Conservation (phyloP, 2,888 invertebrate genomes). For the Yponomeuta malinellus region DNA sequence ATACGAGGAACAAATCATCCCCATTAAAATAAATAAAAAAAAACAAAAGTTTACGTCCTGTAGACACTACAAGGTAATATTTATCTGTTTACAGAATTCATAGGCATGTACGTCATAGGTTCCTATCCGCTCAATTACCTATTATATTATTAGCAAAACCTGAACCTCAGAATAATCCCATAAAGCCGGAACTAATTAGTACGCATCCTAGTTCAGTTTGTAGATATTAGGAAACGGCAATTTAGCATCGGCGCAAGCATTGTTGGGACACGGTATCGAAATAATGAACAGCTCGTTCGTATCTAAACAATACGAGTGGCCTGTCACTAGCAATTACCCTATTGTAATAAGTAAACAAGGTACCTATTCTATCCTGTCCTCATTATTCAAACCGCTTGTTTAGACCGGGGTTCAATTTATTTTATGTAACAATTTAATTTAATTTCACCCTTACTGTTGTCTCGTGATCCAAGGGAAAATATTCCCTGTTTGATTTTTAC, state of each 20-base stretch:
- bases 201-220: neutral
- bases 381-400: conserved; percentile 1
- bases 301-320: conserved; percentile 6
- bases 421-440: conserved; percentile 1
- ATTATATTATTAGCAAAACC: neutral
- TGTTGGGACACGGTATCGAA: neutral
- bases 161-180: neutral
- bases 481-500: neutral
- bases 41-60: too few species aligned
- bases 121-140: too few species aligned
- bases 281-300: neutral
- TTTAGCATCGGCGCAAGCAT: neutral
- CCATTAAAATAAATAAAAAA: too few species aligned
- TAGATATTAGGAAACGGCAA: neutral
- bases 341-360: conserved; percentile 3
- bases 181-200: neutral
- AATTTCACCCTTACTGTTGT: neutral
- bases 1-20: too few species aligned
- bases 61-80: too few species aligned
- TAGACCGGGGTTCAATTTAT: neutral
- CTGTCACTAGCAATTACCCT: conserved; percentile 8
- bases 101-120: too few species aligned
- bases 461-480: neutral
- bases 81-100: too few species aligned
- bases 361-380: conserved; percentile 1